These are phyloP conservation scores for Sciurus niger DNA, from an alignment of 2,113 vertebrate species.

Conservation along the genomic window DNA sequence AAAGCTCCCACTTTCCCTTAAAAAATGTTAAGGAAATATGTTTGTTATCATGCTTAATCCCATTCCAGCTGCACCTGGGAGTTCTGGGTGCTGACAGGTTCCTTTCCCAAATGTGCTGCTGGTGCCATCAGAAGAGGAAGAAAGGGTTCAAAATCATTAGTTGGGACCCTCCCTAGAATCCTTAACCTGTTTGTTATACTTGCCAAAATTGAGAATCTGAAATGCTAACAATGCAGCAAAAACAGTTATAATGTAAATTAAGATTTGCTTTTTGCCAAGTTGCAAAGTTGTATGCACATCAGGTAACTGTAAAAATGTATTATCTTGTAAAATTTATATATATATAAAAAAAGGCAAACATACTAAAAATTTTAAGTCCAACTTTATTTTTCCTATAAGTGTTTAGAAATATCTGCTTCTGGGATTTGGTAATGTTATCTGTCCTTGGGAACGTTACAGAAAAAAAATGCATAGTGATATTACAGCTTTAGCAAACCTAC, in stretches of 20 bases:
- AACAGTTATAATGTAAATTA: background rate
- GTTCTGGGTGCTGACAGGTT: background rate
- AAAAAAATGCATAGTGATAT: background rate
- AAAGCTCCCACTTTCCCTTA: background rate
- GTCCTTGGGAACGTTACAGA: background rate
- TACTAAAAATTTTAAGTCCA: conserved; percentile 59
- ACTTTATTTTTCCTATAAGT: conserved; percentile 72
- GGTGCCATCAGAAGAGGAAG: background rate
- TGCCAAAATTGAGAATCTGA: conserved; percentile 60
- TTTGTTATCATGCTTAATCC: background rate
- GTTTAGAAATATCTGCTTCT: conserved; percentile 57
- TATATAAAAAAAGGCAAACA: conserved; percentile 24
- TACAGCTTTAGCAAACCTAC: conserved; percentile 72
- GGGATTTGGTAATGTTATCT: background rate
- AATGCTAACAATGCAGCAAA: background rate
- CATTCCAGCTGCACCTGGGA: background rate
- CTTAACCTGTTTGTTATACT: background rate
- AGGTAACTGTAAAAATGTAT: conserved; percentile 81
- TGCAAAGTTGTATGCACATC: conserved; percentile 49
- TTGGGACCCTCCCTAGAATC: background rate
- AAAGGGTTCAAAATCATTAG: background rate
- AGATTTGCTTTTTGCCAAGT: conserved; percentile 59
- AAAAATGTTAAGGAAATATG: background rate
- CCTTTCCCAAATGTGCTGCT: background rate
- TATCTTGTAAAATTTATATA: conserved; percentile 79